Evolutionary conservation across 2,797 vertebrate genomes (phyloP), one percentile per base, ranked within the genome.

Genomic region (Sciaenops ocellatus): DNA sequence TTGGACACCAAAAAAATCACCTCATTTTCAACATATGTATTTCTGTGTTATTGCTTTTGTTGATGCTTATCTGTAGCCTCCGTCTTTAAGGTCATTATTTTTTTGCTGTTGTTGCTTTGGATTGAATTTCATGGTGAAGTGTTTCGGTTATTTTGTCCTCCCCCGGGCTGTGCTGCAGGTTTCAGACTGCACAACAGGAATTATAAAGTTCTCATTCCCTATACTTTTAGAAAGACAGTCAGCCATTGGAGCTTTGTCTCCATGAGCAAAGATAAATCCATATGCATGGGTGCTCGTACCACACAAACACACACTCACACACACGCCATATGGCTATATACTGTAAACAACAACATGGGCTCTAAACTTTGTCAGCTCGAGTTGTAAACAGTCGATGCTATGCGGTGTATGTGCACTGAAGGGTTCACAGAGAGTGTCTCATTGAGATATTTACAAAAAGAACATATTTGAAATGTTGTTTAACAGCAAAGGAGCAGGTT

Each of bases 101-200:
- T 54, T 38, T 5, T 5, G 13, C 34, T 13, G 5, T 34, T 70
- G n/a, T 17, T 9, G 28, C 11, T 18, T 54, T 24, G 28, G 38
- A 70, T 59, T 66, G 47, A 30, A 48, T 73, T 51, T 24, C 12
- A 55, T 28, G 17, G 16, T 5, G 41, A 54, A 17, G 47, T 72
- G 28, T 66, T 51, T 41, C 22, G 55, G 24, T 56, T 76, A 55
- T 65, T 76, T 61, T 28, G 28, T 67, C 24, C 42, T 56, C 11
- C 15, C 12, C 62, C 17, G 28, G 34, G 68, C 52, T 50, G 28
- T 41, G 20, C 42, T 52, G 47, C 30, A 48, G 34, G 55, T 68
- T 63, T 72, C 15, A 73, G 61, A 69, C 44, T 51, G 56, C 44
- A 73, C 15, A 44, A 73, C 15, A 44, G 51, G 13, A 76, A 55